phyloP scores from a whole-genome alignment of 2,888 invertebrate genomes.

The Melikaiella ostensackeni region DNA sequence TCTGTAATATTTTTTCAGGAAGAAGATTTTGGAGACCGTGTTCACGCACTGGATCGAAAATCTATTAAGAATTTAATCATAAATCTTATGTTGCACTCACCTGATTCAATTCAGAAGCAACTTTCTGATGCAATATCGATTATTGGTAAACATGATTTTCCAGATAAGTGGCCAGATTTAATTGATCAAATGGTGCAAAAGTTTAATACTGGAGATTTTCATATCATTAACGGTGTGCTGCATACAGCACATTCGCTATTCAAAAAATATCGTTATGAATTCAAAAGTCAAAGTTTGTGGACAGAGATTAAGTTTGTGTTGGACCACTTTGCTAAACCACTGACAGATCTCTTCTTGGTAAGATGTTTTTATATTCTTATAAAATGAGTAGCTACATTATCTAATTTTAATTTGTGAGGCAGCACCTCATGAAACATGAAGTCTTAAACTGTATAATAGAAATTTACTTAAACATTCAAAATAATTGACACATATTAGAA shows the following conservation, averaged over 20 bases:
- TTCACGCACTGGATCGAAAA: constrained; percentile 87
- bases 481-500: too few relatives aligned
- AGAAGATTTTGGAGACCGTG: constrained; percentile 81
- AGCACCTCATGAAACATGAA: too few relatives aligned
- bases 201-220: constrained; percentile 93
- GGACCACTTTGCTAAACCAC: constrained; percentile 94
- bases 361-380: constrained; percentile 61
- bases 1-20: constrained; percentile 64
- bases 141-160: constrained; percentile 98
- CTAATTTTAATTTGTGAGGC: neutral
- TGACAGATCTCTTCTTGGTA: constrained; percentile 94
- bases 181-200: constrained; percentile 96
- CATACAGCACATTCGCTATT: constrained; percentile 98
- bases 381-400: constrained; percentile 7
- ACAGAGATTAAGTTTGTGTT: constrained; percentile 97
- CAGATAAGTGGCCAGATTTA: constrained; percentile 96
- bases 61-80: constrained; percentile 92
- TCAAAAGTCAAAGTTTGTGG: constrained; percentile 97
- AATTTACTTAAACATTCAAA: too few relatives aligned
- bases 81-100: constrained; percentile 94
- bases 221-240: constrained; percentile 95
- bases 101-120: constrained; percentile 94
- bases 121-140: constrained; percentile 97
- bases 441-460: too few relatives aligned
- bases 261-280: constrained; percentile 96